phyloP scores from a whole-genome alignment of 2,113 vertebrate species.

The Hippopotamus amphibius region DNA sequence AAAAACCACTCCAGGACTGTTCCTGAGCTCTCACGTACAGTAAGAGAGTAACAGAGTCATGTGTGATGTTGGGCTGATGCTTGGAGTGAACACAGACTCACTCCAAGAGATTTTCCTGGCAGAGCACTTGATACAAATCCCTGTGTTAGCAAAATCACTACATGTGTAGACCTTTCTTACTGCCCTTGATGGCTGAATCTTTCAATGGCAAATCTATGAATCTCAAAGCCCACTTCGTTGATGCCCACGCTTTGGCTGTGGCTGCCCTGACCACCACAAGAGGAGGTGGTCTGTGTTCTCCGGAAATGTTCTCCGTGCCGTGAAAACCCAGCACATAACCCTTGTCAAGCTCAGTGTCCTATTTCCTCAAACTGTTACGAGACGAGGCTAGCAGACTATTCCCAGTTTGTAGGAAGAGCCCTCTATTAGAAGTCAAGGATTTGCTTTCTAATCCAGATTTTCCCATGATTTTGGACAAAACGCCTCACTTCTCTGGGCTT shows the following conservation, averaged over 20 bases:
- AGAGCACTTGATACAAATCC: background rate
- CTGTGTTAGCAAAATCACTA: background rate
- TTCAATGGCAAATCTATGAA: background rate
- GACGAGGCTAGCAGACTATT: background rate
- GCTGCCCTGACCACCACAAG: background rate
- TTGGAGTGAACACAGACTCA: background rate
- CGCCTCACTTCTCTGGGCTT: background rate
- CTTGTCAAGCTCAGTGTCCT: background rate
- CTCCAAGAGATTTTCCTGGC: background rate
- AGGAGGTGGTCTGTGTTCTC: background rate
- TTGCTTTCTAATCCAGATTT: background rate
- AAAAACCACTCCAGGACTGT: background rate
- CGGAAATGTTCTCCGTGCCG: background rate
- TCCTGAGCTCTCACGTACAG: background rate
- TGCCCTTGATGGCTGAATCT: background rate
- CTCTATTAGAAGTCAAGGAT: background rate
- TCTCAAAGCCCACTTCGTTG: background rate
- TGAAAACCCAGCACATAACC: background rate
- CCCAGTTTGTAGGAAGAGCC: background rate
- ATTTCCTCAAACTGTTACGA: background rate
- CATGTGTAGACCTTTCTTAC: background rate
- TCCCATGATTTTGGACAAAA: background rate
- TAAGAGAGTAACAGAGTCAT: background rate
- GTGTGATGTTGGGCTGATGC: background rate
- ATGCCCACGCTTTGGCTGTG: background rate